A percentile compares a stretch with the other conserved stretches of the same genome.
phyloP scores from a whole-genome alignment of 1,140 invertebrate species.

The Euwallacea fornicatus region DNA sequence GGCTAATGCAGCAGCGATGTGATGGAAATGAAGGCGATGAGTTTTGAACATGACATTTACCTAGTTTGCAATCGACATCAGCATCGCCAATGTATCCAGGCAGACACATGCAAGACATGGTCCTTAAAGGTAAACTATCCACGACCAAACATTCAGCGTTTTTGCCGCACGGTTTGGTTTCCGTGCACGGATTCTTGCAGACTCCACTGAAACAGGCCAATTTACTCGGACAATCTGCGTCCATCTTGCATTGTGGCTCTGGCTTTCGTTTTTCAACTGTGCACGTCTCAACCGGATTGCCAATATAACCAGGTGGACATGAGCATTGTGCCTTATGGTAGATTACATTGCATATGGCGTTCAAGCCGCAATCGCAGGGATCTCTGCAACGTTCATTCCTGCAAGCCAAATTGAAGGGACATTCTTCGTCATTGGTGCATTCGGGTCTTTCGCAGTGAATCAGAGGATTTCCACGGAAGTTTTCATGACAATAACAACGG shows the following conservation, averaged over 20 bases:
- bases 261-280: constrained; percentile 56
- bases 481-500: constrained; percentile 76
- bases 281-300: constrained; percentile 74
- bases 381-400: constrained; percentile 72
- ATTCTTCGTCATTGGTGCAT: constrained; percentile 73
- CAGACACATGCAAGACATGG: constrained; percentile 83
- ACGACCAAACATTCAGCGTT: constrained; percentile 80
- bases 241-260: constrained; percentile 72
- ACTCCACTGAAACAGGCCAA: constrained; percentile 78
- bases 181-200: constrained; percentile 81
- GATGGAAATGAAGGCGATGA: too few relatives aligned
- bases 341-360: constrained; percentile 74
- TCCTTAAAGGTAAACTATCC: constrained; percentile 81
- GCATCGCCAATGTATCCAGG: constrained; percentile 81
- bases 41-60: constrained; percentile 55
- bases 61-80: constrained; percentile 75
- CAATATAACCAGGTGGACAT: constrained; percentile 79
- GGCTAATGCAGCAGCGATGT: too few relatives aligned
- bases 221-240: constrained; percentile 82
- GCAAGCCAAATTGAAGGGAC: constrained; percentile 74
- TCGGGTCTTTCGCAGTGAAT: constrained; percentile 75
- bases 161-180: constrained; percentile 76
- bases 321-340: constrained; percentile 77
- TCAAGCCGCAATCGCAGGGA: constrained; percentile 73
- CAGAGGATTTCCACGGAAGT: constrained; percentile 74